These are phyloP conservation scores for Drosophila austrosaltans DNA, from an alignment of 2,888 invertebrate species.

Conservation along the genomic window DNA sequence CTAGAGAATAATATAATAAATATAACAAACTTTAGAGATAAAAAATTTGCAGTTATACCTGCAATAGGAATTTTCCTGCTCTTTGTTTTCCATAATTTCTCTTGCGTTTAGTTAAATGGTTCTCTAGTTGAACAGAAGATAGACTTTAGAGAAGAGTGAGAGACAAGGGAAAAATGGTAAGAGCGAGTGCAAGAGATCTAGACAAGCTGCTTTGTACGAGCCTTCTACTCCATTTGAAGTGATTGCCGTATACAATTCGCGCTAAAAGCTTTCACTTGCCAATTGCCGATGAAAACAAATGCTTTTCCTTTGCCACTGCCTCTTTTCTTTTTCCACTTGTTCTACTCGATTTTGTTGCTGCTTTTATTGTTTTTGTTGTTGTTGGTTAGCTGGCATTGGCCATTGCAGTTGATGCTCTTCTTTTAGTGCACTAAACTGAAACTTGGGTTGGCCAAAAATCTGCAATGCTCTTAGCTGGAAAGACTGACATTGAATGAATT, in stretches of 20 bases:
- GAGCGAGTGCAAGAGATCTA: background rate
- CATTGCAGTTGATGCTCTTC: conserved; percentile 42
- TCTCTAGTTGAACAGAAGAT: background rate
- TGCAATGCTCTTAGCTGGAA: conserved; percentile 8
- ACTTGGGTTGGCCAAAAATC: conserved; percentile 18
- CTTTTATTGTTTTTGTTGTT: conserved; percentile 1
- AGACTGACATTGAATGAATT: background rate
- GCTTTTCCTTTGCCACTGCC: conserved; percentile 32
- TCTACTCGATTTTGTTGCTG: background rate
- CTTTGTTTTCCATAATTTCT: background rate
- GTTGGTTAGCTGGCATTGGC: conserved; percentile 11
- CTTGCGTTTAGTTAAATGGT: background rate
- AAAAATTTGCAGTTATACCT: background rate
- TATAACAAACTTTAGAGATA: background rate
- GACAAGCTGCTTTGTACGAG: conserved; percentile 24
- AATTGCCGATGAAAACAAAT: conserved; percentile 67
- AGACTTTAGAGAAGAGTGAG: conserved; percentile 6
- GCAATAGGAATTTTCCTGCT: too few relatives aligned
- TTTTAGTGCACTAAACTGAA: conserved; percentile 25
- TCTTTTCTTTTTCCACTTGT: background rate
- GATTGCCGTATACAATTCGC: conserved; percentile 68
- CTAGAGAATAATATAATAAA: background rate
- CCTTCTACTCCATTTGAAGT: conserved; percentile 48
- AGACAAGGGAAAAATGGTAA: background rate
- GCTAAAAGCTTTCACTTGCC: conserved; percentile 74